Evolutionary conservation across 2,888 invertebrate species (phyloP), one percentile per base, ranked within the genome.

Genomic region (Tiliacea aurago): DNA sequence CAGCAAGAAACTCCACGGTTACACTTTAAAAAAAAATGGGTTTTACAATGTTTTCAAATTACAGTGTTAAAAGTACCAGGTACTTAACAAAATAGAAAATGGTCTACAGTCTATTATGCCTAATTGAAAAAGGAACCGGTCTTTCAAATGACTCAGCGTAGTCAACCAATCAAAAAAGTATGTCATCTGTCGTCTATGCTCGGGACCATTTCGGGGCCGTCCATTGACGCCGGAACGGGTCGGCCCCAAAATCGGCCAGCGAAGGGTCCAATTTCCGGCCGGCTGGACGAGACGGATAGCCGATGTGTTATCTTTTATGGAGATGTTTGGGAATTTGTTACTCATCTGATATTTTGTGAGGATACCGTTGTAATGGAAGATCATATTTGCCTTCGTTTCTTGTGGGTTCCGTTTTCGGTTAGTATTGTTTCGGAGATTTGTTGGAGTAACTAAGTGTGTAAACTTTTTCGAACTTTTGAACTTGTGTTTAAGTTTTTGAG

Each of bases 261-360:
- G 56, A 78, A 87, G 76, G 85, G 87, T 64, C 80, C 85, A 87
- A 89, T 90, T 89, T 90, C 90, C 89, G 78, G 78, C 47, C 58
- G 67, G 51, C 11, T 74, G 67, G 59, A 47, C 68, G 65, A 66
- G 61, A 59, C 62, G 62, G 84, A 82, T 70, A 47, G 70, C 37
- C 15, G 43, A 70, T 64, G 56, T 78, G 66, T 55, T 79, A 74
- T 79, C 74, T 66, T 66, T 67, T 65, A 73, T 63, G 64, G 47
- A 59, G 75, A 51, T 55, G 47, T 66, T 59, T 80, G 59, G 76
- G 68, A 72, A 76, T 72, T 70, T 56, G 82, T 70, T 66, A 70
- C 28, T 76, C 41, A 33, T 76, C 43, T 64, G 82, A 76, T 76
- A 69, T 70, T n/a, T 76, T 66, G 56, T 11, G 4, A 28, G 41